Evolutionary conservation across 1,140 invertebrate genomes (phyloP), one percentile per base, ranked within the genome.

Genomic region (Lepidurus couesii): DNA sequence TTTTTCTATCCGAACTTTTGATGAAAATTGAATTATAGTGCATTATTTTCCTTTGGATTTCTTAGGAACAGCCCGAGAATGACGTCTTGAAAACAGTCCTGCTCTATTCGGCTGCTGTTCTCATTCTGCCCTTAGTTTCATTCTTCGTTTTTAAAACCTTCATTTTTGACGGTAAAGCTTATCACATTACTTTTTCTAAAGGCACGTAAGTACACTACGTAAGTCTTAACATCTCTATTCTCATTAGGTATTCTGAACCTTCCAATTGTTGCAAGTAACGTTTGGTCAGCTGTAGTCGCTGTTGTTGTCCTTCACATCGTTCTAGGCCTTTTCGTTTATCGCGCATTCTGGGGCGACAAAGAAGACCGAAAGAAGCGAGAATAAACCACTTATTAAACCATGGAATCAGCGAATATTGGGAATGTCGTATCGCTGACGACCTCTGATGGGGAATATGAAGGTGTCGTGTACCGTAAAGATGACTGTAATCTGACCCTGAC

Each of bases 321-420:
- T 9, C 81, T 93, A 47, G 92, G 90, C n/a, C 84, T 91, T 42
- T 93, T 92, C 82, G 92, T 93, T 83, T 92, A 91, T 81, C 88
- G 87, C 81, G 92, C 92, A 1, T 93, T 92, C 82, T 91, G 80
- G 11, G 73, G 73, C 24, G 78, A 44, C 24, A 44, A 44, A 26
- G 26, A 73, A n/a, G 75, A 79, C 13, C 73, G 26, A 34, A 74
- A 34, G 11, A 79, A 79, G 26, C 79, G 77, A 44, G 79, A 79
- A 26, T 79, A 79, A 77, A 11, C 8, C 13, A 74, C 7, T 11
- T 74, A 7, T 44, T 10, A 78, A 75, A 78, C 1, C n/a, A 24
- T 74, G 44, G 77, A 44, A 7, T 24, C 10, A 78, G 73, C 42
- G 13, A 75, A 45, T 73, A 65, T 74, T n/a, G 53, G 53, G 53